Base-by-base conservation (phyloP, 2,888 invertebrate species). In the Eueremaeus valkanovi region DNA sequence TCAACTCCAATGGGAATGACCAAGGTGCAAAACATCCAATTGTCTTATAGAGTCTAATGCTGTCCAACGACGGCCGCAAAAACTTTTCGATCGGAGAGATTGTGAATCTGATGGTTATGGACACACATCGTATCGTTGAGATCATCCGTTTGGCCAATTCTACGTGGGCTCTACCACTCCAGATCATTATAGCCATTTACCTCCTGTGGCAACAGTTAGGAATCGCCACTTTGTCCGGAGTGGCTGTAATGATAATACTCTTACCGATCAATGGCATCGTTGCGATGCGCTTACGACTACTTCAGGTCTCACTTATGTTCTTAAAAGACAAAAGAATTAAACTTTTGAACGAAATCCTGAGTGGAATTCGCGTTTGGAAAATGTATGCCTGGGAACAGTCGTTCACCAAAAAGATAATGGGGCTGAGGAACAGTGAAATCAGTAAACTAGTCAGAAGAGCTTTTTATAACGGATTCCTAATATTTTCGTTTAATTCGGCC, bases 331-430 rank as follows among this genome's bases (percentile, higher is more conserved):
- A 93, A 81, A 87, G 95, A 80, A 92, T 95, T 0, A 95, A 95
- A 81, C 85, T 95, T 74, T 94, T 95, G 92, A 94, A 92, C 81
- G 95, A 95, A 86, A 90, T 95, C 78, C 87, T 95, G 76, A 92
- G 90, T 83, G 95, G 95, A 72, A 94, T 95, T 79, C 95, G 94
- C 87, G 89, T 93, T 75, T 86, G 95, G 79, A 95, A 95, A 85
- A 86, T 95, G 83, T 95, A 95, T 82, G 95, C 94, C 0, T 94
- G 95, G 95, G 95, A 95, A 83, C 90, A 91, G 1, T 93, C 93
- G 80, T 95, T 95, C 82, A 91, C 93, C 83, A 88, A 90, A 73
- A 92, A 94, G 86, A 90, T 97, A 79, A 85, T 91, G 80, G 89
- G 90, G 81, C 94, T 96, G 80, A 88, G 97, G 81, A 88, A 88